Conservation (phyloP, 2,113 vertebrate species). For the Malurus cyaneus region DNA sequence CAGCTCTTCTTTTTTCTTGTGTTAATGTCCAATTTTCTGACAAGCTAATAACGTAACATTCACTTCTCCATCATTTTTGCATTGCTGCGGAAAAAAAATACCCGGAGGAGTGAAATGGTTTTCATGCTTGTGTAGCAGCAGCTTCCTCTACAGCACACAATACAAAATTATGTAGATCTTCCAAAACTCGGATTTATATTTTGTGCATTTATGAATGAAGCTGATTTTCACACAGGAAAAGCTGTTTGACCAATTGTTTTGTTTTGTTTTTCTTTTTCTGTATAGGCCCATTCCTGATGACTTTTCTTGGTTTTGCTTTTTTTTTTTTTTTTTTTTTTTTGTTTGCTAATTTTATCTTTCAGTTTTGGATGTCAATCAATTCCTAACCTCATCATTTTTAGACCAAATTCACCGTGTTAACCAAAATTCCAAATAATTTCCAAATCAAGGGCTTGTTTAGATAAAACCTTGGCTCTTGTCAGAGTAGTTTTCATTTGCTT, state of each 20-base stretch:
- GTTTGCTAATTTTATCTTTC: background rate
- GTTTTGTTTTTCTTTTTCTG: background rate
- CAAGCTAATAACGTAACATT: conserved; percentile 21
- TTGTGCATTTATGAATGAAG: conserved; percentile 31
- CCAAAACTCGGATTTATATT: conserved; percentile 14
- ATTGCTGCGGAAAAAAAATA: conserved; percentile 22
- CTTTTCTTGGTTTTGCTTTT: background rate
- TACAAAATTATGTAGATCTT: conserved; percentile 19
- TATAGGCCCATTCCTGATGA: background rate
- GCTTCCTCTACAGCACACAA: conserved; percentile 13
- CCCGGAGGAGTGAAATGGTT: background rate
- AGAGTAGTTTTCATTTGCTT: background rate
- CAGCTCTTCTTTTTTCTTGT: background rate
- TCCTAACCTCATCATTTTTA: background rate
- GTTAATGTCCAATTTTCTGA: conserved; percentile 14
- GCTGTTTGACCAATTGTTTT: background rate
- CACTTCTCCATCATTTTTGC: conserved; percentile 18
- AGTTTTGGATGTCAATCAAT: background rate
- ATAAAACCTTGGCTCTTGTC: background rate
- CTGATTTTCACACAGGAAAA: conserved; percentile 32
- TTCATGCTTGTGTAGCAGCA: background rate
- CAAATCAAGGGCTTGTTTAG: background rate
- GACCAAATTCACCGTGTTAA: background rate
- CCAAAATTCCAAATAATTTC: background rate
- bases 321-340: background rate